A percentile compares a stretch with the other conserved stretches of the same genome.
These are phyloP conservation scores for Ceyx erithaca DNA, from an alignment of 2,797 vertebrate species.

Conservation along the genomic window DNA sequence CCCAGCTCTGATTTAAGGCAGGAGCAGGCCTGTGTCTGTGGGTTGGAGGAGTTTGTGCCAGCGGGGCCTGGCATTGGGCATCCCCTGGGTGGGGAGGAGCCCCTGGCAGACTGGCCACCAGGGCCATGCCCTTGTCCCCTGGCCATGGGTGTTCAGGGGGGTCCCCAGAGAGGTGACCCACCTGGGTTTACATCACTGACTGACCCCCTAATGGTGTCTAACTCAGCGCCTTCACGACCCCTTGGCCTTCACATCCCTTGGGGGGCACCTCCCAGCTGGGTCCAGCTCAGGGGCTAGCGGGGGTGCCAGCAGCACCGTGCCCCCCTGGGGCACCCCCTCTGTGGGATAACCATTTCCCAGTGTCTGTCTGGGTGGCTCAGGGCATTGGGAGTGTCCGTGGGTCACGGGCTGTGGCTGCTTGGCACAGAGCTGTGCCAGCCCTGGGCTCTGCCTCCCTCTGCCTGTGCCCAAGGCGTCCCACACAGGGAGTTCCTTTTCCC, in stretches of 20 bases:
- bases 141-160: neutral
- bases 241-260: neutral
- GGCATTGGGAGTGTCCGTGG: neutral
- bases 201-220: neutral
- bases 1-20: neutral
- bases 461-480: neutral
- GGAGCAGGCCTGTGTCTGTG: neutral
- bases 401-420: constrained; percentile 29
- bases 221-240: neutral
- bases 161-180: fast-evolving
- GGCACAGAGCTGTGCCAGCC: constrained; percentile 30
- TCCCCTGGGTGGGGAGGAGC: neutral
- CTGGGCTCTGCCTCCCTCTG: too few relatives aligned
- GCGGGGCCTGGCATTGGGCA: neutral
- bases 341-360: fast-evolving
- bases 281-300: neutral
- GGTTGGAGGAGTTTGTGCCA: neutral
- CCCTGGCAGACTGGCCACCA: neutral
- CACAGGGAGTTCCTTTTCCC: constrained; percentile 28
- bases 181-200: neutral
- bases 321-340: fast-evolving
- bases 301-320: neutral
- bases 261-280: too few relatives aligned
- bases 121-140: neutral
- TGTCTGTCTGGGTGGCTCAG: neutral